A percentile compares a stretch with the other conserved stretches of the same genome.
phyloP scores from a whole-genome alignment of 2,797 vertebrate species.

The Leucoraja ocellata region DNA sequence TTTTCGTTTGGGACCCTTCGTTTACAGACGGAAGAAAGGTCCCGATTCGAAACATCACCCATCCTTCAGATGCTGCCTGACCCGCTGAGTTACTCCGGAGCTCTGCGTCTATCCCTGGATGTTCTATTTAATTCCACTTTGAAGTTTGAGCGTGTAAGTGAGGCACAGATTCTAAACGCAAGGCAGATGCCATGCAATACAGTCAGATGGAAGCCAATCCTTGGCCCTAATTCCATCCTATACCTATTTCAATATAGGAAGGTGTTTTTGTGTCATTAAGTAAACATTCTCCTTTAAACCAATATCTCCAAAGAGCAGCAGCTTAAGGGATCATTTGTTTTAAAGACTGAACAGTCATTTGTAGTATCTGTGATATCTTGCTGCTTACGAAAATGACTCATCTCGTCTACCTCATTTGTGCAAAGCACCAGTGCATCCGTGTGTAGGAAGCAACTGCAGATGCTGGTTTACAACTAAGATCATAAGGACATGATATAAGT shows the following conservation, averaged over 20 bases:
- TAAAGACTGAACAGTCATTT: background rate
- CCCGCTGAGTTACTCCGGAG: too few relatives aligned
- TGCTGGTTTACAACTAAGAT: too few relatives aligned
- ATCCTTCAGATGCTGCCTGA: too few relatives aligned
- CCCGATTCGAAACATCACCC: too few relatives aligned
- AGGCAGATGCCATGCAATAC: background rate
- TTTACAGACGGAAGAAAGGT: too few relatives aligned
- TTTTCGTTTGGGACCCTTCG: too few relatives aligned
- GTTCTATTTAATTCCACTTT: background rate
- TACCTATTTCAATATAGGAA: background rate
- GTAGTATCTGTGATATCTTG: background rate
- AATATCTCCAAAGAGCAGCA: background rate
- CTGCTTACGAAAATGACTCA: background rate
- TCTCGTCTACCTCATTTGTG: background rate
- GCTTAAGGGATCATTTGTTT: background rate
- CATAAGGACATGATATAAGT: too few relatives aligned
- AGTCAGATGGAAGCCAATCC: background rate
- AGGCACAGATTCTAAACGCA: background rate
- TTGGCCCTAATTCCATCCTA: background rate
- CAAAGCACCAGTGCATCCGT: background rate
- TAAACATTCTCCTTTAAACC: background rate
- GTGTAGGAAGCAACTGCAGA: too few relatives aligned
- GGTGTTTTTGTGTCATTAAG: background rate
- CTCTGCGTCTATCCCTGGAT: too few relatives aligned
- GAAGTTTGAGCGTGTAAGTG: background rate